Evolutionary conservation across 2,888 invertebrate genomes (phyloP).

Genomic region (Dendrolimus houi): DNA sequence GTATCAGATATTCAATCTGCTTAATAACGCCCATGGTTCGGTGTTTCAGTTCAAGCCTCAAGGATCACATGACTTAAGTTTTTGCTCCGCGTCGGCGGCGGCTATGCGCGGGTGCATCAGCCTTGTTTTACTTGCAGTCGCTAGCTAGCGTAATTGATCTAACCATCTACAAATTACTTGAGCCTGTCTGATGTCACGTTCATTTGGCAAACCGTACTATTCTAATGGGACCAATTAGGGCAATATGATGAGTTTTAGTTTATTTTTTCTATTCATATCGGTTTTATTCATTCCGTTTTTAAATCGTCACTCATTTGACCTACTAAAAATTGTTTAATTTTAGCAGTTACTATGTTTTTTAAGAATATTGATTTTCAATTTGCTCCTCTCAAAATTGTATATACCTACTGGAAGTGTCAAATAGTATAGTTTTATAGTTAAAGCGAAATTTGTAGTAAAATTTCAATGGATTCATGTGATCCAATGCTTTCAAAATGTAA

Average conservation of each 20-base stretch:
- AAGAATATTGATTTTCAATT: too few relatives aligned
- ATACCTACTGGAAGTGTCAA: too few relatives aligned
- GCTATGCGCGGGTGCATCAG: slow-evolving; percentile 15
- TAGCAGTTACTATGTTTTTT: too few relatives aligned
- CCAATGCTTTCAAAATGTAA: slow-evolving; percentile 3
- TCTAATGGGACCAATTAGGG: slow-evolving; percentile 29
- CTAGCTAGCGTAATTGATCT: slow-evolving; percentile 31
- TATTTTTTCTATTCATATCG: too few relatives aligned
- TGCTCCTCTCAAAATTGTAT: too few relatives aligned
- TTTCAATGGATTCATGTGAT: background rate
- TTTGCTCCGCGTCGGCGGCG: slow-evolving; percentile 10
- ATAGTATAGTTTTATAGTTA: too few relatives aligned
- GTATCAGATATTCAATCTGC: background rate
- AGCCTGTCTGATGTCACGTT: slow-evolving; percentile 30
- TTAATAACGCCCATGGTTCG: background rate
- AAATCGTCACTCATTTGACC: too few relatives aligned
- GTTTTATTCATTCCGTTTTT: too few relatives aligned
- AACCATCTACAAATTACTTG: slow-evolving; percentile 22
- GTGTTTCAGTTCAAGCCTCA: background rate
- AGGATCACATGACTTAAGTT: slow-evolving; percentile 2
- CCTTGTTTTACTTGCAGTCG: slow-evolving; percentile 24
- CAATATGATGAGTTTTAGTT: slow-evolving; percentile 16
- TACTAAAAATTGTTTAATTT: too few relatives aligned
- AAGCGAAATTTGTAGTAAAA: background rate
- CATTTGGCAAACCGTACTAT: slow-evolving; percentile 15